Evolutionary conservation across 2,797 vertebrate species (phyloP), one percentile per base, ranked within the genome.

Genomic region (Emys orbicularis): DNA sequence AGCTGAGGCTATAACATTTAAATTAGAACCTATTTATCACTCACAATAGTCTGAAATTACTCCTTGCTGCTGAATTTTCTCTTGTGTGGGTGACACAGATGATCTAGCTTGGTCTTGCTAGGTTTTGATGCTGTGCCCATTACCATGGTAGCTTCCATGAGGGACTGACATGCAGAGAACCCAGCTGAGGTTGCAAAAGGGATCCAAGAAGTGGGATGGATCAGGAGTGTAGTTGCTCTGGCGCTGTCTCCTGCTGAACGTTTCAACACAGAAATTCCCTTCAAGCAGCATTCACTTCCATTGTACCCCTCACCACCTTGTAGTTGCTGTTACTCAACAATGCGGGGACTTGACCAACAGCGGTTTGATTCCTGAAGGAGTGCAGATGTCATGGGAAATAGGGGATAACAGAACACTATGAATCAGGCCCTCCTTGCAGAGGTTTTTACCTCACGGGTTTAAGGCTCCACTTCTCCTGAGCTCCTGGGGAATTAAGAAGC

Each of bases 221-320:
- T 31, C 57, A 41, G 53, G n/a, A 81, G 8, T 34, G 2, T 53
- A 68, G 37, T 18, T 95, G 49, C 56, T 68, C 88, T 76, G 49
- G 91, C n/a, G 50, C 2, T 44, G 52, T 79, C 81, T 74, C 76
- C 44, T 76, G 27, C 81, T 0, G 10, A 82, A 57, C n/a, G 21
- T 93, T 94, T 92, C 87, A 91, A 82, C 88, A 72, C 81, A 59
- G 84, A 90, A 94, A 82, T 61, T 49, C 31, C 76, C 83, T 82
- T 53, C 37, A 79, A 72, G n/a, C 5, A 87, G 10, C 2, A 4
- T 41, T 52, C 2, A 23, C 49, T 44, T 90, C 84, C 77, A 16
- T 83, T 93, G 93, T 91, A 83, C 15, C 5, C 25, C 54, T 29
- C 12, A 2, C 29, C 3, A 25, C 23, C 10, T 23, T 13, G 29